A percentile compares a stretch with the other conserved stretches of the same genome.
phyloP scores from a whole-genome alignment of 2,113 vertebrate species.

The Xiphophorus couchianus region DNA sequence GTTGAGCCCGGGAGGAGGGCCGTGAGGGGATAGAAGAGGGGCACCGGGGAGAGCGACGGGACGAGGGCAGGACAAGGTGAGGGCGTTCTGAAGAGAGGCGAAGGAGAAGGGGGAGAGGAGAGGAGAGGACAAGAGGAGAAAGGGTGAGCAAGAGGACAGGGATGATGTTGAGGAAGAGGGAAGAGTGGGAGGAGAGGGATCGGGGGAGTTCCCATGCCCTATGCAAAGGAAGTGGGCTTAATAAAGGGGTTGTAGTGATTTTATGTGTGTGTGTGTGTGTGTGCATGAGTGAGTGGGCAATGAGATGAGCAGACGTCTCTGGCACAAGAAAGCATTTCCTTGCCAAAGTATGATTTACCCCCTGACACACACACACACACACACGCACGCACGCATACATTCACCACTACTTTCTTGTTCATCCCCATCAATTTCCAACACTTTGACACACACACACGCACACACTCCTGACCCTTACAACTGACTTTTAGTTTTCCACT shows the following conservation, averaged over 20 bases:
- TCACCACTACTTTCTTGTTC: slow-evolving; percentile 19
- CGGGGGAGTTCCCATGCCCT: slow-evolving; percentile 83
- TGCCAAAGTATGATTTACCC: slow-evolving; percentile 74
- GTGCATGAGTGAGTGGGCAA: slow-evolving; percentile 58
- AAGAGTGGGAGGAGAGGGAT: slow-evolving; percentile 69
- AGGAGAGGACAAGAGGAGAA: slow-evolving; percentile 34
- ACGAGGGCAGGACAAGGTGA: slow-evolving; percentile 57
- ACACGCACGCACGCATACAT: slow-evolving; percentile 24
- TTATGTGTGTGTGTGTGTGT: slow-evolving; percentile 32
- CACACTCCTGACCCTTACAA: slow-evolving; percentile 18
- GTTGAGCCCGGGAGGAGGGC: slow-evolving; percentile 32
- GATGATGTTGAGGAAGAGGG: slow-evolving; percentile 43
- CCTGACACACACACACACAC: slow-evolving; percentile 43
- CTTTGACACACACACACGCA: not conserved
- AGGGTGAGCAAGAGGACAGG: slow-evolving; percentile 70
- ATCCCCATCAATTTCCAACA: not conserved
- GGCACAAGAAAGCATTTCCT: slow-evolving; percentile 63
- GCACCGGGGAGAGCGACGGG: slow-evolving; percentile 55
- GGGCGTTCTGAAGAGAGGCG: slow-evolving; percentile 50
- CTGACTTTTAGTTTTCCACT: slow-evolving; percentile 41
- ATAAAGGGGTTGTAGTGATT: slow-evolving; percentile 66
- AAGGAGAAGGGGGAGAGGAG: slow-evolving; percentile 13
- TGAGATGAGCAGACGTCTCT: slow-evolving; percentile 77
- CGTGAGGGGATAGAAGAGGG: slow-evolving; percentile 22
- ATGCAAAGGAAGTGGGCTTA: slow-evolving; percentile 81